Evolutionary conservation across 2,888 invertebrate species (phyloP).

Genomic region (Platerodrilus igneus): DNA sequence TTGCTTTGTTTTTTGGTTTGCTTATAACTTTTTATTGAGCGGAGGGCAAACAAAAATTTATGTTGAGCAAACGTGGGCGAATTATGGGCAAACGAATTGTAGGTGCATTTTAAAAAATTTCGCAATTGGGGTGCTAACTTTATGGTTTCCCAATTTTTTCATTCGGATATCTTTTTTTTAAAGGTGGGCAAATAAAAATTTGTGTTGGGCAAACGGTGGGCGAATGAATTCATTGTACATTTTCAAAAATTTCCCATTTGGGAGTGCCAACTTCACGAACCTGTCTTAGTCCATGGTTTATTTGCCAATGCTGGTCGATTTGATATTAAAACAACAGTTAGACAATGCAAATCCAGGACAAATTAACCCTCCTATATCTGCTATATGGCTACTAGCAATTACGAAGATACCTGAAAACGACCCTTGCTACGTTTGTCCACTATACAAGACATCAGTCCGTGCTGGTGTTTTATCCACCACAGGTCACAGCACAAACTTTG

Average conservation of each 20-base stretch:
- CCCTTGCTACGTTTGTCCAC: conserved; percentile 67
- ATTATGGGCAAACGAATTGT: too few species aligned
- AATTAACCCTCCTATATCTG: conserved; percentile 70
- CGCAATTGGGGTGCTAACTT: too few species aligned
- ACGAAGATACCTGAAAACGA: conserved; percentile 57
- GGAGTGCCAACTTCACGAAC: too few species aligned
- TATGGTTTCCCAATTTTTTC: too few species aligned
- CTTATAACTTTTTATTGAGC: too few species aligned
- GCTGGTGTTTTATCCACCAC: conserved; percentile 86
- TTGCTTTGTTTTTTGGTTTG: too few species aligned
- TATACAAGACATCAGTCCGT: conserved; percentile 85
- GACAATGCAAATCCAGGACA: conserved; percentile 77
- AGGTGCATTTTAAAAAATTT: too few species aligned
- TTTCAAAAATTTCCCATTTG: too few species aligned
- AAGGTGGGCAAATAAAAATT: too few species aligned
- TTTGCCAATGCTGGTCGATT: conserved; percentile 87
- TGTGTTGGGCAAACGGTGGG: conserved; percentile 40
- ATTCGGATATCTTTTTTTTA: too few species aligned
- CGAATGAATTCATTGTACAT: conserved; percentile 51
- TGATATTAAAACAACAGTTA: conserved; percentile 63
- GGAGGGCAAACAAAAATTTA: too few species aligned
- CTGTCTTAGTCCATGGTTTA: conserved; percentile 74
- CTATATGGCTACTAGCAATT: conserved; percentile 62
- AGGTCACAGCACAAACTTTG: conserved; percentile 91
- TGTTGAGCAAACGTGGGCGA: too few species aligned